phyloP scores from a whole-genome alignment of 2,113 vertebrate genomes.

The Mustelus asterias region DNA sequence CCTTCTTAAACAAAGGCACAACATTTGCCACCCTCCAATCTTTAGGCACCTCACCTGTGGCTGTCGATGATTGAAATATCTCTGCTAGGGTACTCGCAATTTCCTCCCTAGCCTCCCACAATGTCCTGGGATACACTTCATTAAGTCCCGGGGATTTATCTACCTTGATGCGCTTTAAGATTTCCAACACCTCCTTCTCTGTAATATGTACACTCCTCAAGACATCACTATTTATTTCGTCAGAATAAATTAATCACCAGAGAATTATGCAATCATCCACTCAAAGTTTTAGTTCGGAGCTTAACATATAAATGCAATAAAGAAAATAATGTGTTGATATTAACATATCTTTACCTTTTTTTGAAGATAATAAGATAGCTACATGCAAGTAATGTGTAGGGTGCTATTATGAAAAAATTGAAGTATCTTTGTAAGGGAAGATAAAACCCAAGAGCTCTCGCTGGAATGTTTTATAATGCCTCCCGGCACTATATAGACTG shows the following conservation, averaged over 20 bases:
- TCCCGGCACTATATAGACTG: neutral
- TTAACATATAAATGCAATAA: slow-evolving; percentile 19
- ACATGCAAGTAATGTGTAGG: neutral
- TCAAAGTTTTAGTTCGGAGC: neutral
- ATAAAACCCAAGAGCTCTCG: neutral
- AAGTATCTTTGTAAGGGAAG: neutral
- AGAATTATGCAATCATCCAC: neutral
- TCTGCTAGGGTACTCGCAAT: too few relatives aligned
- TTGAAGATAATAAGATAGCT: slow-evolving; percentile 12
- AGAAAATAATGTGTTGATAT: slow-evolving; percentile 17
- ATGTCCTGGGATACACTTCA: too few relatives aligned
- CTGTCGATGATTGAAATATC: too few relatives aligned
- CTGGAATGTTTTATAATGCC: slow-evolving; percentile 7
- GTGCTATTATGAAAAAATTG: neutral
- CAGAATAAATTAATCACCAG: neutral
- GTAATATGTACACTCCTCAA: too few relatives aligned
- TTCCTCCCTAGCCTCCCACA: too few relatives aligned
- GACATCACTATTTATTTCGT: too few relatives aligned
- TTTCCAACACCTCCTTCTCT: too few relatives aligned
- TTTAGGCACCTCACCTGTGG: too few relatives aligned
- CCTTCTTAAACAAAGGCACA: too few relatives aligned
- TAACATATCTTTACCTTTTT: neutral
- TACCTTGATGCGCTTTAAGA: too few relatives aligned
- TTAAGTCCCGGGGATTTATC: too few relatives aligned
- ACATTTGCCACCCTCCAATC: too few relatives aligned